Evolutionary conservation across 1,140 invertebrate species (phyloP), one percentile per base, ranked within the genome.

Genomic region (Seison nebaliae): DNA sequence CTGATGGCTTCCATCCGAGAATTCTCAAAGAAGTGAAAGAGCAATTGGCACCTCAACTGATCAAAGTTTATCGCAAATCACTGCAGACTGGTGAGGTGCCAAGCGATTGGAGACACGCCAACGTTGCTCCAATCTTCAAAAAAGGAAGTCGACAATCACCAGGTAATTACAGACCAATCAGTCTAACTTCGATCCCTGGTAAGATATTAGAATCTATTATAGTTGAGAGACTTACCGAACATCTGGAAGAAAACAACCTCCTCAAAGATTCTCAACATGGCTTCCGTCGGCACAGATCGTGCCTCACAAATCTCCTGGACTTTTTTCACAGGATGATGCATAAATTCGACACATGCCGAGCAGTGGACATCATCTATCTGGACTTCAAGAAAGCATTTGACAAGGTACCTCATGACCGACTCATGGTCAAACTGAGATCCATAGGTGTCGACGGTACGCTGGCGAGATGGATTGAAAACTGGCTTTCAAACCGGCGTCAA

Each of bases 351-450:
- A 14, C 14, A 8, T 14, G 28, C n/a, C n/a, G n/a, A n/a, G n/a
- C 28, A 29, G 38, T 38, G n/a, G 35, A 45, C 15, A 19, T 36
- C 6, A 16, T 43, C n/a, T 24, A 36, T 8, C 20, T 45, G 21
- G 44, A 47, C 21, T 45, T 43, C 28, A 14, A n/a, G 3, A 47
- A 45, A 24, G 45, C 45, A 4, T 47, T 47, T 20, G 38, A 45
- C 17, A 30, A 18, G 18, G 43, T 47, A 14, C 26, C 29, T n/a
- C 41, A 45, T 36, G 18, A 35, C 22, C 19, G 28, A 18, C 36
- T 45, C 4, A 19, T 44, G 5, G 2, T 29, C 3, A 48, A 45
- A 19, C 19, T 45, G 20, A 35, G 39, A 26, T 15, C 20, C 11
- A 35, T 26, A 26, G 41, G 41, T 14, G 22, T 43, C 15, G n/a